These are phyloP conservation scores for Idaea straminata DNA, from an alignment of 2,888 invertebrate genomes.

Conservation along the genomic window DNA sequence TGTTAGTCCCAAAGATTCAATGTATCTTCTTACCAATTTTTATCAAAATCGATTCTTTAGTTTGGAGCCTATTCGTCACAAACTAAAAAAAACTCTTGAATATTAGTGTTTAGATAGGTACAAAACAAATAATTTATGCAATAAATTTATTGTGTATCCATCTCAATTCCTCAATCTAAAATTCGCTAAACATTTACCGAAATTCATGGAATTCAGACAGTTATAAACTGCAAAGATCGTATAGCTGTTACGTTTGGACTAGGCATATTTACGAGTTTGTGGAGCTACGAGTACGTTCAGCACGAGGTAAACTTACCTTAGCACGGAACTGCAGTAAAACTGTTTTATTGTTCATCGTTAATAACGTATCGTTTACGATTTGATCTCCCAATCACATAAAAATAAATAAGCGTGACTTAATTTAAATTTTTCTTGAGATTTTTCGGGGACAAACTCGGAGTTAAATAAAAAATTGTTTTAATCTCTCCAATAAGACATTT, in stretches of 20 bases:
- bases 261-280: conserved; percentile 53
- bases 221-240: conserved; percentile 28
- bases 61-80: too few relatives aligned
- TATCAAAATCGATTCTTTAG: too few relatives aligned
- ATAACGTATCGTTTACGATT: conserved; percentile 55
- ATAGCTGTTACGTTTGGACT: conserved; percentile 41
- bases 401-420: conserved; percentile 18
- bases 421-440: neutral
- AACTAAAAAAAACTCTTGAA: too few relatives aligned
- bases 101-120: too few relatives aligned
- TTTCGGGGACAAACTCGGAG: neutral
- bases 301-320: conserved; percentile 20
- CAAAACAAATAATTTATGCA: neutral
- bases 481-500: too few relatives aligned
- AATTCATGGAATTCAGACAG: conserved; percentile 21
- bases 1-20: too few relatives aligned
- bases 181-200: conserved; percentile 21
- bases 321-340: conserved; percentile 43
- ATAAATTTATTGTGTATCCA: neutral
- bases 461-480: too few relatives aligned
- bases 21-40: too few relatives aligned
- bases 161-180: conserved; percentile 7
- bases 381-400: conserved; percentile 34
- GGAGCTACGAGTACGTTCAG: conserved; percentile 35
- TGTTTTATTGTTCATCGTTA: conserved; percentile 58